Evolutionary conservation across 2,888 invertebrate genomes (phyloP).

Genomic region (Ochlodes sylvanus): DNA sequence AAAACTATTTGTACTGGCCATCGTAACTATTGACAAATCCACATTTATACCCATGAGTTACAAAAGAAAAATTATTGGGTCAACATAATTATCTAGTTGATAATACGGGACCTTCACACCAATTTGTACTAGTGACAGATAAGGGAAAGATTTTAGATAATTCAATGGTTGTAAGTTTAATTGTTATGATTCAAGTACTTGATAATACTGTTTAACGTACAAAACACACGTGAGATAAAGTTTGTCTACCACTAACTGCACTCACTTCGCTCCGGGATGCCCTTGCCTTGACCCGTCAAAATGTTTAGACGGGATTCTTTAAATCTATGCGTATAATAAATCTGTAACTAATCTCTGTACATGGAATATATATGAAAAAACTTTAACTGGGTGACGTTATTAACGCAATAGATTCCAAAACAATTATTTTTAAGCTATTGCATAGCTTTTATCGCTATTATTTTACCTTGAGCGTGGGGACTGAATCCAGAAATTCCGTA

Average conservation of each 20-base stretch:
- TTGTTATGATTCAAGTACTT: conserved; percentile 42
- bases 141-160: conserved; percentile 47
- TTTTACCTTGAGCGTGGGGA: no score
- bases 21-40: conserved; percentile 41
- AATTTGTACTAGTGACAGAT: conserved; percentile 64
- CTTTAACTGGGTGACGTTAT: no score
- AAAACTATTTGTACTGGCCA: conserved; percentile 44
- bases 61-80: conserved; percentile 69
- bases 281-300: no score
- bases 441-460: no score
- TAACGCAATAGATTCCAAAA: no score
- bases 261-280: no score
- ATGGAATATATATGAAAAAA: no score
- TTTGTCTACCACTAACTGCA: conserved; percentile 22
- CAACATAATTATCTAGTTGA: conserved; percentile 67
- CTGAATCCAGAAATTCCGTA: no score
- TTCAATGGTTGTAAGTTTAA: conserved; percentile 39
- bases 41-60: conserved; percentile 67
- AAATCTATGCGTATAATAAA: no score
- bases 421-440: no score
- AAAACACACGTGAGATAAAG: conserved; percentile 30
- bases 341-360: no score
- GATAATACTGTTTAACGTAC: conserved; percentile 35
- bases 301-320: no score
- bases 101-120: conserved; percentile 71